Percentiles rank a stretch among this genome's conserved stretches.
Evolutionary conservation across 2,888 invertebrate genomes (phyloP).

Genomic region (Strigamia transsilvanica): DNA sequence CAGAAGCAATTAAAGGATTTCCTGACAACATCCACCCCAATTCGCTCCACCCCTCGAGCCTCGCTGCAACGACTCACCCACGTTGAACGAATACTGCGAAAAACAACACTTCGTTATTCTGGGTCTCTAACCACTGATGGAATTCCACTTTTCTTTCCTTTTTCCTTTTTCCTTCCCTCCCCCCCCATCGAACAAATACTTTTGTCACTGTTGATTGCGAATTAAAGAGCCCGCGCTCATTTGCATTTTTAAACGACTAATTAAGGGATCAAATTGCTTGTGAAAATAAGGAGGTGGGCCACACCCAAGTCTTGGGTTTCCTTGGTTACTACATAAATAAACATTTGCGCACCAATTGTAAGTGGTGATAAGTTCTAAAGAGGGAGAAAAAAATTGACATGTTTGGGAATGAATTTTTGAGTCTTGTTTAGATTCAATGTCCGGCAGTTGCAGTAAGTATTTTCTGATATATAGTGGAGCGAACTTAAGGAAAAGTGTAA

Average conservation of each 20-base stretch:
- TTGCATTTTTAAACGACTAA: constrained; percentile 43
- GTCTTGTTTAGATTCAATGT: neutral
- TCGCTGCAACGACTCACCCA: constrained; percentile 31
- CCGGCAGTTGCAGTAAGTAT: constrained; percentile 9
- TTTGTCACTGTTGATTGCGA: constrained; percentile 44
- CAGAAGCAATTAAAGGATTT: constrained; percentile 54
- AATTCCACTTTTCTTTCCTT: constrained; percentile 34
- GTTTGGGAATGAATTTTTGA: neutral
- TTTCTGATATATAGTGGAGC: neutral
- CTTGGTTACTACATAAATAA: constrained; percentile 11
- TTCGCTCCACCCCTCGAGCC: constrained; percentile 17
- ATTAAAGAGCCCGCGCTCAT: constrained; percentile 20
- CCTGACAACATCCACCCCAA: constrained; percentile 52
- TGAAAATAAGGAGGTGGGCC: constrained; percentile 20
- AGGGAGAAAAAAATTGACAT: neutral
- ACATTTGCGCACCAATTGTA: neutral
- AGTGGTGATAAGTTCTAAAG: neutral
- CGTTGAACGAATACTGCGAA: neutral
- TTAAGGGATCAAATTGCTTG: constrained; percentile 45
- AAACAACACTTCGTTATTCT: constrained; percentile 6
- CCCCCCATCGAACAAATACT: neutral
- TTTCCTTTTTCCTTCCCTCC: too few species aligned
- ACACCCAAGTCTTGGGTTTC: constrained; percentile 1
- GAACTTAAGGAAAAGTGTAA: constrained; percentile 47
- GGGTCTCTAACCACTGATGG: constrained; percentile 22